phyloP scores from a whole-genome alignment of 2,888 invertebrate species.

The Cylloceria caligata region DNA sequence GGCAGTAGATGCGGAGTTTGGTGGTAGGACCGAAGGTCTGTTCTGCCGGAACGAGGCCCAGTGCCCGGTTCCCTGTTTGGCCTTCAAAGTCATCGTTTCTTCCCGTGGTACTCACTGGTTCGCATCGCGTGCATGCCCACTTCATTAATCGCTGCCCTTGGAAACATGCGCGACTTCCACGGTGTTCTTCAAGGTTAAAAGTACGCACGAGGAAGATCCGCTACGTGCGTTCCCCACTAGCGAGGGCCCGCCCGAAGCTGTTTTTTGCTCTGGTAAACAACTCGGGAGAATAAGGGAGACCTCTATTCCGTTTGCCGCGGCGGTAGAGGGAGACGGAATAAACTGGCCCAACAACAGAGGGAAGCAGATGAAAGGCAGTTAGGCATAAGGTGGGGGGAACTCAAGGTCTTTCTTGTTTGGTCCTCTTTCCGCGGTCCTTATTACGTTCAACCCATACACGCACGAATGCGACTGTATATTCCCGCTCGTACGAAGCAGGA shows the following conservation, averaged over 20 bases:
- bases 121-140: conserved; percentile 51
- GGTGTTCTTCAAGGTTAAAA: conserved; percentile 64
- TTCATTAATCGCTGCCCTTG: conserved; percentile 40
- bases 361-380: conserved; percentile 45
- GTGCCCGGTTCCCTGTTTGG: conserved; percentile 11
- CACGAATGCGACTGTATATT: conserved; percentile 32
- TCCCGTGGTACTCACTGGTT: background rate
- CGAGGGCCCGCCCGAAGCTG: conserved; percentile 52
- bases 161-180: conserved; percentile 13
- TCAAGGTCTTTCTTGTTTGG: conserved; percentile 71
- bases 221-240: conserved; percentile 21
- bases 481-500: conserved; percentile 18
- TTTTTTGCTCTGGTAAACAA: conserved; percentile 64
- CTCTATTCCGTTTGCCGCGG: conserved; percentile 54
- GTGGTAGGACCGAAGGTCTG: conserved; percentile 16
- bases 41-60: conserved; percentile 5
- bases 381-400: conserved; percentile 50
- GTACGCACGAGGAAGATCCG: conserved; percentile 57
- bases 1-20: conserved; percentile 44
- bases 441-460: conserved; percentile 57
- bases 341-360: conserved; percentile 45
- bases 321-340: conserved; percentile 46
- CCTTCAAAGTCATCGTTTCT: conserved; percentile 26
- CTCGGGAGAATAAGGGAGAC: conserved; percentile 60
- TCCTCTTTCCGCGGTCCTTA: conserved; percentile 63